Evolutionary conservation across 2,113 vertebrate species (phyloP).

Genomic region (Piprites chloris): DNA sequence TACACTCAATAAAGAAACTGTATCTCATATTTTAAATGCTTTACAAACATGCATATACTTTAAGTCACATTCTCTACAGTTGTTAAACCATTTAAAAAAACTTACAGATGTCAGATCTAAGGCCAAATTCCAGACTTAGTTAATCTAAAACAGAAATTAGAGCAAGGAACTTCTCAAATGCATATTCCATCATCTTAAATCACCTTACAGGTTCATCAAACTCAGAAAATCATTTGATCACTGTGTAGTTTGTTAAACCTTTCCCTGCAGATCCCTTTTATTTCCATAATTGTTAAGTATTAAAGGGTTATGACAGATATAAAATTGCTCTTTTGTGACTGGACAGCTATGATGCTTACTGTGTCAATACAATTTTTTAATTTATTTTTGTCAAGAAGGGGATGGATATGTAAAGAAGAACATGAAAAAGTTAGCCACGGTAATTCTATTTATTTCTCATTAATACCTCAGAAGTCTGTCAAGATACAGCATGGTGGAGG

Average conservation of each 20-base stretch:
- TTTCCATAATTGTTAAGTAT: not conserved
- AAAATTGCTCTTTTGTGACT: not conserved
- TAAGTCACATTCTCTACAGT: not conserved
- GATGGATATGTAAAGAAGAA: not conserved
- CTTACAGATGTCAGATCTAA: not conserved
- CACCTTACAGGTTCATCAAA: not conserved
- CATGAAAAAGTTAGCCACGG: not conserved
- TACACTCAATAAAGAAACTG: not conserved
- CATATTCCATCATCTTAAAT: not conserved
- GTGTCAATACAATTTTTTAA: not conserved
- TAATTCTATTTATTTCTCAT: not conserved
- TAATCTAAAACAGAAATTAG: not conserved
- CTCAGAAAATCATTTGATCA: not conserved
- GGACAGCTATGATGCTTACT: not conserved
- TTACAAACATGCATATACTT: not conserved
- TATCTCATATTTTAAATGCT: not conserved
- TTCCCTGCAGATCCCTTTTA: not conserved
- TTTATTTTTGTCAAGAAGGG: not conserved
- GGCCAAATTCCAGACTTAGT: not conserved
- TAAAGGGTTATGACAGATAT: not conserved
- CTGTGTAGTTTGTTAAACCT: not conserved
- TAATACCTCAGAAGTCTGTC: not conserved
- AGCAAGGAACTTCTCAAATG: not conserved
- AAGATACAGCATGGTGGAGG: not conserved
- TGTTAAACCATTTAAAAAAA: not conserved